Conservation (phyloP, 1,140 invertebrate species). For the Drosophila tropicalis region DNA sequence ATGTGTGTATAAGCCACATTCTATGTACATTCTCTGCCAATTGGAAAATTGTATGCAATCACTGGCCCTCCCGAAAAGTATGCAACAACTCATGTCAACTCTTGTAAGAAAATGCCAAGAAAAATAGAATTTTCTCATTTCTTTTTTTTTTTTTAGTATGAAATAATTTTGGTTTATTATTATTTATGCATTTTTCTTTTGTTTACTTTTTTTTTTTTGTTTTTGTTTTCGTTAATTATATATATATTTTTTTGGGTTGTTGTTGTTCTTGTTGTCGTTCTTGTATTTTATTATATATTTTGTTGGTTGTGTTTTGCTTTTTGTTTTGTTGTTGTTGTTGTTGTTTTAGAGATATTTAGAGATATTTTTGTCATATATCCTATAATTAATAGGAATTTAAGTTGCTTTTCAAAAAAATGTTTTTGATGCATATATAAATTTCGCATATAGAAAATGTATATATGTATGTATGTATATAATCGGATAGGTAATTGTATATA, state of each 20-base stretch:
- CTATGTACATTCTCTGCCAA: not conserved
- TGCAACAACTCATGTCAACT: constrained; percentile 10
- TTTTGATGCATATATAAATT: constrained; percentile 44
- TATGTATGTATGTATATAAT: constrained; percentile 59
- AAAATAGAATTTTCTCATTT: not conserved
- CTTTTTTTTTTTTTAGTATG: constrained; percentile 51
- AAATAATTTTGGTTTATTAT: constrained; percentile 61
- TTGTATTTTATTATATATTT: constrained; percentile 8
- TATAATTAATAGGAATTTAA: constrained; percentile 82
- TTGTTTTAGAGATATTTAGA: constrained; percentile 68
- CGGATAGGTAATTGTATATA: constrained; percentile 58
- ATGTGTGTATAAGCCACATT: too few species aligned
- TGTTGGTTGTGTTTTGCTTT: not conserved
- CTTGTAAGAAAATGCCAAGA: not conserved
- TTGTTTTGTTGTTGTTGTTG: not conserved
- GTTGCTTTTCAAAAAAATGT: constrained; percentile 77
- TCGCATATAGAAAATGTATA: constrained; percentile 58
- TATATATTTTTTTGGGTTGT: constrained; percentile 48
- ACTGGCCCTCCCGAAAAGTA: constrained; percentile 48
- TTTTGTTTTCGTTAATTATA: constrained; percentile 70
- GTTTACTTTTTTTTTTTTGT: constrained; percentile 25
- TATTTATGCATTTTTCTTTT: constrained; percentile 64
- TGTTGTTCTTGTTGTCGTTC: constrained; percentile 1
- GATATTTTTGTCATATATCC: constrained; percentile 62
- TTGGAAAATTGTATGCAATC: not conserved